These are phyloP conservation scores for Tolypeutes matacus DNA, from an alignment of 2,797 vertebrate genomes.

Conservation along the genomic window DNA sequence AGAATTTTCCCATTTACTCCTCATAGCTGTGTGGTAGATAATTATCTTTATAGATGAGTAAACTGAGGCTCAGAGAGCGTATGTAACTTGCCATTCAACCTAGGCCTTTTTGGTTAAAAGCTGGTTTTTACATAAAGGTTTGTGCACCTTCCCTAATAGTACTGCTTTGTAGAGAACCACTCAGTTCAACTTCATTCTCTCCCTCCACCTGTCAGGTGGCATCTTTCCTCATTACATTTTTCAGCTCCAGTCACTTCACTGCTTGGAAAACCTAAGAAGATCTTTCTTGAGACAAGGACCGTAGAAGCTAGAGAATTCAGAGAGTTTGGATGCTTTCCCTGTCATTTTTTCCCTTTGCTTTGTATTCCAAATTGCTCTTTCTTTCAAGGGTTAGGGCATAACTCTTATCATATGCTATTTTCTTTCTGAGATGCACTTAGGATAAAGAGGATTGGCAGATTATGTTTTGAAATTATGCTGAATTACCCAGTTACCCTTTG, in stretches of 20 bases:
- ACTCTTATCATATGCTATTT: background rate
- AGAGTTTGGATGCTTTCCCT: background rate
- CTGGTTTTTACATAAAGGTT: background rate
- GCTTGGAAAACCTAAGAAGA: background rate
- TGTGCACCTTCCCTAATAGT: background rate
- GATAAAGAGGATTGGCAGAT: background rate
- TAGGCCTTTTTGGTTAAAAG: background rate
- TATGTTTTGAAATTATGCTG: background rate
- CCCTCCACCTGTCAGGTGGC: accelerated
- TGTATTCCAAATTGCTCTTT: background rate
- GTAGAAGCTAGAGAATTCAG: no score
- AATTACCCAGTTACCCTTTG: background rate
- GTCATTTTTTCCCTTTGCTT: background rate
- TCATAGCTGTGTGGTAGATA: background rate
- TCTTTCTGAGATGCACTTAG: background rate
- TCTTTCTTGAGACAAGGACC: background rate
- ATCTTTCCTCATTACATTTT: background rate
- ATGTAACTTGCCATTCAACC: accelerated
- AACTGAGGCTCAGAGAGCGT: background rate
- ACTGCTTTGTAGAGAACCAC: background rate
- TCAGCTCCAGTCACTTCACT: background rate
- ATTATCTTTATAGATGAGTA: background rate
- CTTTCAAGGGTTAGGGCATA: background rate
- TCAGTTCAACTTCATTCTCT: background rate
- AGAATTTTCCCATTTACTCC: background rate